Percentiles rank a stretch among this genome's conserved stretches.
Conservation (phyloP, 2,797 vertebrate species). For the Neomorphus geoffroyi region DNA sequence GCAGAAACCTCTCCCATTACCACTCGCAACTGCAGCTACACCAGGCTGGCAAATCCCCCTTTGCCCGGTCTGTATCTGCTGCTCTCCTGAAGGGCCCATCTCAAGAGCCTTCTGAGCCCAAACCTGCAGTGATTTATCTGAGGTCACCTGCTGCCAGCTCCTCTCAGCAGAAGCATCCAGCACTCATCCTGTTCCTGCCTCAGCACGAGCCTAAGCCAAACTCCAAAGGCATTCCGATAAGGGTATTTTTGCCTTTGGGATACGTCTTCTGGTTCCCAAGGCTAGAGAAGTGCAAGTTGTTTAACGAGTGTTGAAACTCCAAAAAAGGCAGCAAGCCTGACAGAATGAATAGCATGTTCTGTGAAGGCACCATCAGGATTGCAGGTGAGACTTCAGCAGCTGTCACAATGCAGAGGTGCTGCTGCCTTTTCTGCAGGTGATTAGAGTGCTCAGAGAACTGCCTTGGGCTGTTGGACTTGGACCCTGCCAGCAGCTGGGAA, state of each 20-base stretch:
- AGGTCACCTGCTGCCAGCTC: neutral
- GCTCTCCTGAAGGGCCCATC: neutral
- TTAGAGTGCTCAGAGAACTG: rapidly evolving
- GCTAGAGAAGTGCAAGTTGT: neutral
- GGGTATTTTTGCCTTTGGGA: neutral
- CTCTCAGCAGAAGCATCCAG: rapidly evolving
- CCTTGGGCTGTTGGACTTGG: neutral
- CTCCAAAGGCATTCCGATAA: neutral
- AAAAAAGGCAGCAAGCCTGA: neutral
- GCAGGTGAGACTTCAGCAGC: neutral
- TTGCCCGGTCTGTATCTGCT: neutral
- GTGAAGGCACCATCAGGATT: neutral
- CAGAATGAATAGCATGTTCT: neutral
- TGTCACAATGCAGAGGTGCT: neutral
- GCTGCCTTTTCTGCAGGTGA: neutral
- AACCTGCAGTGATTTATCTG: neutral
- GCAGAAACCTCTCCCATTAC: rapidly evolving
- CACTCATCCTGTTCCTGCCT: neutral
- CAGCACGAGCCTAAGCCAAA: neutral
- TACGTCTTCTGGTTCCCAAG: neutral
- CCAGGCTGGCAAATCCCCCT: neutral
- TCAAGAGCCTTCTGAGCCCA: neutral
- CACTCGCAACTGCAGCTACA: neutral
- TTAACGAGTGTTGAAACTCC: neutral
- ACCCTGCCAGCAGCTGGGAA: neutral